Base-by-base conservation (phyloP, 1,140 invertebrate genomes). In the Calycopis cecrops region DNA sequence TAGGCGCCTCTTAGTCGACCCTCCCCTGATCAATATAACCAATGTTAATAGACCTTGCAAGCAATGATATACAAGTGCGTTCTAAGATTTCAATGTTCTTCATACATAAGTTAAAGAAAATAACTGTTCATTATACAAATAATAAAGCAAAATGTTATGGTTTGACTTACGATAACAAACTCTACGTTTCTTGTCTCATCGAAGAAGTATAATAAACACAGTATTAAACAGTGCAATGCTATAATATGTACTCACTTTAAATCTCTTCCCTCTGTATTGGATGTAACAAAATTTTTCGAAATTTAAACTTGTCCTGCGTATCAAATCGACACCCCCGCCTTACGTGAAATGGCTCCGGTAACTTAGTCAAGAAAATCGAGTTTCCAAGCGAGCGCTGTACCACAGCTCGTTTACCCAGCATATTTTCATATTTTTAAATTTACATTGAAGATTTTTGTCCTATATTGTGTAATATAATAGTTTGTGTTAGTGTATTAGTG, bases 361-460 rank as follows among this genome's bases (percentile, higher is more conserved):
- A 79, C 62, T 65, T 68, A 53, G 65, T 74, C 57, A 67, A 59
- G 67, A 54, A 79, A 81, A 79, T 81, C 69, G 65, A 70, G 63
- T 75, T 76, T 69, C 56, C 48, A 44, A 52, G 57, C 52, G 70
- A 69, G 63, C 57, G 69, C 47, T 37, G 61, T 48, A 53, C 48
- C 51, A 55, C 62, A 56, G 55, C 69, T 54, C 52, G 57, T 57
- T 65, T 44, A 11, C 38, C 17, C 33, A 44, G 16, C 16, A 37
- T 21, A 21, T 33, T 42, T 33, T 40, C 52, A 38, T 42, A 33
- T 42, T 40, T 14, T 34, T 16, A 42, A 37, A 37, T 37, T 18
- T 51, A 53, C 21, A 38, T 53, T 40, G 4, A 34, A 21, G 9
- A 3, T 40, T 42, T 42, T 28, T 34, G 2, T 28, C 21, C 10